Conservation (phyloP, 2,888 invertebrate genomes). For the Eilema sororculum region DNA sequence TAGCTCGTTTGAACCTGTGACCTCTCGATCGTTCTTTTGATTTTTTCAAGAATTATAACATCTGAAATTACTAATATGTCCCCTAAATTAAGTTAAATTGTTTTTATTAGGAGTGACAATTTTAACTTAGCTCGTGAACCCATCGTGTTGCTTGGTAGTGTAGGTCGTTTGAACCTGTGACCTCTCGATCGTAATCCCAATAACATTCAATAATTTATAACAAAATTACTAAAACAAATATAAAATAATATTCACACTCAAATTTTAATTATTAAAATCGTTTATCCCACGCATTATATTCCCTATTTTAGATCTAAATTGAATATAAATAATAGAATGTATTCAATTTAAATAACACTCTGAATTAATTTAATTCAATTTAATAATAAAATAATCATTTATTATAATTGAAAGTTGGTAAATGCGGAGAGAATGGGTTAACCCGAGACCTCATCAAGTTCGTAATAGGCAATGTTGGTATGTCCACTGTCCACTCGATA, state of each 20-base stretch:
- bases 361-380: slow-evolving; percentile 7
- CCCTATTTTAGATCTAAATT: slow-evolving; percentile 9
- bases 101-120: no score
- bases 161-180: neutral
- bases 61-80: no score
- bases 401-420: slow-evolving; percentile 1
- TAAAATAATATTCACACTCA: neutral
- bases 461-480: slow-evolving; percentile 5
- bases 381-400: slow-evolving; percentile 3
- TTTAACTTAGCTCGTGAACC: no score
- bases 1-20: neutral
- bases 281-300: slow-evolving; percentile 5
- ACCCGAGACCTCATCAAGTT: slow-evolving; percentile 9
- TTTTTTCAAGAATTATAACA: no score
- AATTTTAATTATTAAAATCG: neutral
- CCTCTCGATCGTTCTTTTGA: neutral
- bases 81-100: no score
- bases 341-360: slow-evolving; percentile 7
- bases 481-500: neutral
- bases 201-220: neutral
- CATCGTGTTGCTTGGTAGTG: no score
- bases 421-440: neutral
- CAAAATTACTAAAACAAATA: neutral
- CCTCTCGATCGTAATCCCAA: neutral
- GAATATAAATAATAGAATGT: slow-evolving; percentile 7